A percentile compares a stretch with the other conserved stretches of the same genome.
Conservation (phyloP, 2,888 invertebrate species). For the Phymatocera aterrima region DNA sequence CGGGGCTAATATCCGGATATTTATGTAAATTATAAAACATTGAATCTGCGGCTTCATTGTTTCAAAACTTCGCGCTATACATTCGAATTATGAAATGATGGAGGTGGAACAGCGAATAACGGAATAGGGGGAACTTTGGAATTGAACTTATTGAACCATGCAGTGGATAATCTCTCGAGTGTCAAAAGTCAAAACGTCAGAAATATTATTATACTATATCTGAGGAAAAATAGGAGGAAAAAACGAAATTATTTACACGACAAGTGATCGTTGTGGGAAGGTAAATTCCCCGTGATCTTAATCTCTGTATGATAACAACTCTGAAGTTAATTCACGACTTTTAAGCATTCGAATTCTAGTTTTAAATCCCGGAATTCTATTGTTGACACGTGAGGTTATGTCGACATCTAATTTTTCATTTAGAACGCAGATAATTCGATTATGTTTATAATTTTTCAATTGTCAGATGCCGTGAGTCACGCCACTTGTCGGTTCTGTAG, state of each 20-base stretch:
- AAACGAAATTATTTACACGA: neutral
- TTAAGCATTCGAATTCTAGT: neutral
- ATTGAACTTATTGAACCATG: too few relatives aligned
- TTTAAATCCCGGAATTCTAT: neutral
- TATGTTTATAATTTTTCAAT: constrained; percentile 33
- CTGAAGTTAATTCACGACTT: neutral
- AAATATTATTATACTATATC: too few relatives aligned
- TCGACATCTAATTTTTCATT: neutral
- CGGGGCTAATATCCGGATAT: neutral
- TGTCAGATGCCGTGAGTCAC: constrained; percentile 23
- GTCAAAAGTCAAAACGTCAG: constrained; percentile 43
- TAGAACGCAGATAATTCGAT: constrained; percentile 36
- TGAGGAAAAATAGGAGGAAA: neutral
- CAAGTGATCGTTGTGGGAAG: constrained; percentile 10
- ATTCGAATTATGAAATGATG: neutral
- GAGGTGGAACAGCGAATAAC: neutral
- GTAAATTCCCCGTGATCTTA: neutral
- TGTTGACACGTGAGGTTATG: constrained; percentile 40
- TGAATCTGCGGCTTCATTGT: too few relatives aligned
- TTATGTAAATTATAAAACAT: too few relatives aligned
- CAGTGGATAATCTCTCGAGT: neutral
- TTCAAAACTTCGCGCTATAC: neutral
- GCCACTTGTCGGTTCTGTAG: neutral
- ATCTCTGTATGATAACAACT: neutral
- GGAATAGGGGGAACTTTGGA: constrained; percentile 8